phyloP scores from a whole-genome alignment of 1,140 invertebrate genomes.

The Lerema accius region DNA sequence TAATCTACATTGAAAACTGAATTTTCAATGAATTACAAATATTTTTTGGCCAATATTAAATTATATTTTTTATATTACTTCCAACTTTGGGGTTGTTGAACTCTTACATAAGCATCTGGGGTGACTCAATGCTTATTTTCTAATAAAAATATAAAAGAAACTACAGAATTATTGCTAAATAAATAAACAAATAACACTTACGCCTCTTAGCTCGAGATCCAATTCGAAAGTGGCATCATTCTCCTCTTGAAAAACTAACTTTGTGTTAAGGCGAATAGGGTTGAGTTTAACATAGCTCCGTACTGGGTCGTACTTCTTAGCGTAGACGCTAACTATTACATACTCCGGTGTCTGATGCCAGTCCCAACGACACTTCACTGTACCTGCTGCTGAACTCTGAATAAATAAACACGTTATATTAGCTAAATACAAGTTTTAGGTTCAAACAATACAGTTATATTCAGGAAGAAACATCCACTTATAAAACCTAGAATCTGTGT shows the following conservation, averaged over 20 bases:
- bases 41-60: too few species aligned
- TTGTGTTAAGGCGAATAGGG: constrained; percentile 90
- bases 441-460: too few species aligned
- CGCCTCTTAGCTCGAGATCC: constrained; percentile 93
- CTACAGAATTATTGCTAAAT: too few species aligned
- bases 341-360: constrained; percentile 95
- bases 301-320: constrained; percentile 93
- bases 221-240: constrained; percentile 88
- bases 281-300: constrained; percentile 91
- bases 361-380: constrained; percentile 93
- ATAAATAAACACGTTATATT: constrained; percentile 39
- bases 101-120: too few species aligned
- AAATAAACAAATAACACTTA: constrained; percentile 83
- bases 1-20: too few species aligned
- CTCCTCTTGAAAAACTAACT: constrained; percentile 92
- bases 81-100: too few species aligned
- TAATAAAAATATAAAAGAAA: too few species aligned
- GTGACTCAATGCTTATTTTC: too few species aligned
- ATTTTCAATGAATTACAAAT: too few species aligned
- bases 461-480: too few species aligned
- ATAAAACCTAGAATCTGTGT: too few species aligned
- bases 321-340: constrained; percentile 94
- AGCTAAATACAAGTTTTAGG: neutral
- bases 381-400: constrained; percentile 80
- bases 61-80: too few species aligned